Conservation (phyloP, 2,888 invertebrate species). For the Molorchus minor region DNA sequence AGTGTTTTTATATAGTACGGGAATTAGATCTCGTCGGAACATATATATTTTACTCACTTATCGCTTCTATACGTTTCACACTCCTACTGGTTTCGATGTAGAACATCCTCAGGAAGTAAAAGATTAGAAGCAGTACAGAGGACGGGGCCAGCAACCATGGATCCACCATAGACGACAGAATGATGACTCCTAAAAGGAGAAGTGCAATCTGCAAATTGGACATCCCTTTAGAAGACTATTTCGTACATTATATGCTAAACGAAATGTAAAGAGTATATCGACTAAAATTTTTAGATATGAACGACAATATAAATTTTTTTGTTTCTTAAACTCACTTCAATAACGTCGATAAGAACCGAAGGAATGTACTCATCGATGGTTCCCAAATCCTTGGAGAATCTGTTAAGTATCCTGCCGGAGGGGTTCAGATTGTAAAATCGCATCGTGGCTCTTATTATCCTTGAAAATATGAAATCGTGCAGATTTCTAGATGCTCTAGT, state of each 20-base stretch:
- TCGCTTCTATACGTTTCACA: constrained; percentile 75
- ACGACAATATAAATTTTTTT: no score
- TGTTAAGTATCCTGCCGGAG: constrained; percentile 59
- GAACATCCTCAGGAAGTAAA: constrained; percentile 72
- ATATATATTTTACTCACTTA: constrained; percentile 65
- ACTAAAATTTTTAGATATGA: no score
- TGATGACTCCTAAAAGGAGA: constrained; percentile 73
- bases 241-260: no score
- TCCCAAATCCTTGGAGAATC: constrained; percentile 63
- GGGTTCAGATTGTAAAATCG: constrained; percentile 59
- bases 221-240: no score
- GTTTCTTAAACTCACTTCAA: constrained; percentile 57
- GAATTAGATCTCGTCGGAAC: not conserved
- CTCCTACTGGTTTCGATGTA: constrained; percentile 80
- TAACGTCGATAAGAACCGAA: constrained; percentile 56
- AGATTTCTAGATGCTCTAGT: constrained; percentile 57
- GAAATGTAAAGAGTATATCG: no score
- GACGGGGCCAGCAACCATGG: constrained; percentile 75
- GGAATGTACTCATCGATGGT: constrained; percentile 73
- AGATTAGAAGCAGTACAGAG: constrained; percentile 69
- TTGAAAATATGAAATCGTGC: constrained; percentile 55
- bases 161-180: constrained; percentile 77
- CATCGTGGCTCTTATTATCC: constrained; percentile 57
- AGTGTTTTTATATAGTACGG: no score
- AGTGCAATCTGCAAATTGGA: constrained; percentile 59